These are phyloP conservation scores for Muscicapa adusta DNA, from an alignment of 2,113 vertebrate species.

Conservation along the genomic window DNA sequence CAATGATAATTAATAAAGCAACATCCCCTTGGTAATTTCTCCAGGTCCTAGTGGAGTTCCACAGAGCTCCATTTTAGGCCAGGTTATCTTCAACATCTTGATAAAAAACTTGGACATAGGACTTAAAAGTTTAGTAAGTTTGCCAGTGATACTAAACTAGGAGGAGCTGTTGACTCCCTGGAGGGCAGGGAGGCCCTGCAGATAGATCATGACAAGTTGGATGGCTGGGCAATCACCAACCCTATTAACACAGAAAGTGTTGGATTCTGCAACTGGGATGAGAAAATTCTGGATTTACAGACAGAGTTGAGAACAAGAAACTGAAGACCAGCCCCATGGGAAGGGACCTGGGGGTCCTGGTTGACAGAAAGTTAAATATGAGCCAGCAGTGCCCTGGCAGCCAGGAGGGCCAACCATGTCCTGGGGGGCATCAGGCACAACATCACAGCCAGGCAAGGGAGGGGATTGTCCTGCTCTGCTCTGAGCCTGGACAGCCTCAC, in stretches of 20 bases:
- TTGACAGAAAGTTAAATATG: accelerated
- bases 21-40: not conserved
- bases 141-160: not conserved
- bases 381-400: not conserved
- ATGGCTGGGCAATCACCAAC: not conserved
- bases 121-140: not conserved
- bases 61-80: not conserved
- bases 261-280: not conserved
- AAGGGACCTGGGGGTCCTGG: not conserved
- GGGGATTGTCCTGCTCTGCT: not conserved
- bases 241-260: not conserved
- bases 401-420: accelerated
- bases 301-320: accelerated
- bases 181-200: not conserved
- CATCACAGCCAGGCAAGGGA: accelerated
- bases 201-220: not conserved
- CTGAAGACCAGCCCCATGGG: accelerated
- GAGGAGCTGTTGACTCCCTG: not conserved
- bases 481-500: accelerated
- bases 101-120: not conserved
- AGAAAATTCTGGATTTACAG: not conserved
- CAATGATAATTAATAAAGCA: not conserved
- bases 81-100: not conserved
- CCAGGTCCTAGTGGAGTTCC: not conserved
- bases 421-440: not conserved